Conservation (phyloP, 23 tunicate genomes). For the Halocynthia aurantium region DNA sequence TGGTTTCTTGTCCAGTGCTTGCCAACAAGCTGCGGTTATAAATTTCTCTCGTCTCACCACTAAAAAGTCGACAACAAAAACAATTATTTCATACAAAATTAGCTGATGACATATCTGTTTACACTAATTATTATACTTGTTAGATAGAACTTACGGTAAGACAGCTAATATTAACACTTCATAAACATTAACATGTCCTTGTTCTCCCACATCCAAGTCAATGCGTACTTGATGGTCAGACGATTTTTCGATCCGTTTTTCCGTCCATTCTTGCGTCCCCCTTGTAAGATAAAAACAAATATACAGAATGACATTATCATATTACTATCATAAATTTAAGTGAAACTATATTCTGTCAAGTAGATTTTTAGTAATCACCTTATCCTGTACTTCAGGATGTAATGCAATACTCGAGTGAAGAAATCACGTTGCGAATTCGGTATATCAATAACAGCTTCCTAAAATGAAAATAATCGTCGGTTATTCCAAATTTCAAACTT, state of each 20-base stretch:
- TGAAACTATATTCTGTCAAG: not conserved
- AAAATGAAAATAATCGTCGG: too few relatives aligned
- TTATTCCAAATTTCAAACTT: too few relatives aligned
- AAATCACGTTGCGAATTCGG: too few relatives aligned
- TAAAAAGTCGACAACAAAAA: not conserved
- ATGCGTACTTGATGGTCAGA: not conserved
- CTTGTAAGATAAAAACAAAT: not conserved
- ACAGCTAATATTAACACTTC: not conserved
- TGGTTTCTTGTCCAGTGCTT: too few relatives aligned
- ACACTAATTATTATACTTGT: not conserved
- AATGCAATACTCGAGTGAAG: not conserved
- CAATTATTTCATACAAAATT: not conserved
- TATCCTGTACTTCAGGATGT: constrained; percentile 1
- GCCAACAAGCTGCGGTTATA: too few relatives aligned
- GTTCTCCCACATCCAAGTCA: not conserved
- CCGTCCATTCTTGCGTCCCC: not conserved
- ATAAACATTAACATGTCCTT: not conserved
- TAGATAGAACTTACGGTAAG: not conserved
- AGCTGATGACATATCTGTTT: not conserved
- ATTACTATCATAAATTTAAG: not conserved
- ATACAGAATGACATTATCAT: not conserved
- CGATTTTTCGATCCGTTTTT: constrained; percentile 4
- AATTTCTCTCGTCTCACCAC: not conserved
- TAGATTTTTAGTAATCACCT: not conserved
- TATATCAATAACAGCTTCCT: too few relatives aligned